phyloP scores from a whole-genome alignment of 1,140 invertebrate genomes.

The Drosophila busckii region DNA sequence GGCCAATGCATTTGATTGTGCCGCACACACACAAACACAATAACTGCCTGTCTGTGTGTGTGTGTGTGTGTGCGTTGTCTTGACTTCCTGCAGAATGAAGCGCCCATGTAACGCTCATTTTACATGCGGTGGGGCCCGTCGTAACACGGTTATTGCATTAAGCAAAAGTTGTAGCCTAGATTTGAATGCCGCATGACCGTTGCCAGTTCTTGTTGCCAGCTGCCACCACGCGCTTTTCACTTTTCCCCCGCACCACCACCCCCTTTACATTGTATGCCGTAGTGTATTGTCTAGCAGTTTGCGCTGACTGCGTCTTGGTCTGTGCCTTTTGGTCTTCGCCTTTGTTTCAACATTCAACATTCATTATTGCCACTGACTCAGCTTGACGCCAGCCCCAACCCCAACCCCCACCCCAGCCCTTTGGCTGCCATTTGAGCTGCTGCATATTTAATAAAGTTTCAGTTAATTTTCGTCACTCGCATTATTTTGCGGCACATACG shows the following conservation, averaged over 20 bases:
- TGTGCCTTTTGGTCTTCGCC: constrained; percentile 17
- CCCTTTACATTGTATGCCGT: constrained; percentile 13
- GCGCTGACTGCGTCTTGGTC: constrained; percentile 1
- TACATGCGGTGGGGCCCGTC: constrained; percentile 57
- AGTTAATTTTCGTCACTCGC: constrained; percentile 67
- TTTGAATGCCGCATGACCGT: constrained; percentile 37
- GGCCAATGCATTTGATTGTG: constrained; percentile 56
- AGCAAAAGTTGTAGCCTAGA: constrained; percentile 68
- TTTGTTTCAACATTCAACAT: constrained; percentile 65
- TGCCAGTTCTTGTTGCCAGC: too few species aligned
- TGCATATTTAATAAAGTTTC: constrained; percentile 70
- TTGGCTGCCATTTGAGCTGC: constrained; percentile 8
- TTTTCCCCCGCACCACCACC: background rate
- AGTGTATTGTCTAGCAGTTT: constrained; percentile 21
- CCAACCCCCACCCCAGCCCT: background rate
- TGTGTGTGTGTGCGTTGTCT: constrained; percentile 38
- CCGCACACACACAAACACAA: constrained; percentile 8
- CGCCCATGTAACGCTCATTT: constrained; percentile 49
- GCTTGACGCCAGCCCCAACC: background rate
- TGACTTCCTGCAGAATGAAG: constrained; percentile 59
- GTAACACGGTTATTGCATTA: constrained; percentile 72
- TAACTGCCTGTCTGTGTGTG: background rate
- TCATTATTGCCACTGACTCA: constrained; percentile 42
- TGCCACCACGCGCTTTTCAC: too few species aligned
- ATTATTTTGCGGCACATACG: constrained; percentile 68